These are phyloP conservation scores for Scotopteryx bipunctaria DNA, from an alignment of 2,888 invertebrate genomes.

Conservation along the genomic window DNA sequence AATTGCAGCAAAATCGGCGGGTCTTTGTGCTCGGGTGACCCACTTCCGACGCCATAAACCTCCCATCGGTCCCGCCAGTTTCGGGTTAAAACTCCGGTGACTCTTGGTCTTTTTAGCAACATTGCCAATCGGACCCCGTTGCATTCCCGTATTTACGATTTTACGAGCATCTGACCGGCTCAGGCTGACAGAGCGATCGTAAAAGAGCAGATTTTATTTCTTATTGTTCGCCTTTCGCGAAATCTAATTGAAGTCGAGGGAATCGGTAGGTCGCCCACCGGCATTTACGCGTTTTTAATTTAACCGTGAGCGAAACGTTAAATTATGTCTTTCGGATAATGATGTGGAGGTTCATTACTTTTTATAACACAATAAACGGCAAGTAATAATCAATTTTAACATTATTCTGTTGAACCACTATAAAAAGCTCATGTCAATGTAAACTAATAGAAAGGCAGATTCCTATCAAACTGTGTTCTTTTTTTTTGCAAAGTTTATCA, in stretches of 20 bases:
- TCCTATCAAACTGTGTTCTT: background rate
- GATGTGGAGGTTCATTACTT: constrained; percentile 67
- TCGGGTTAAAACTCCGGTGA: constrained; percentile 57
- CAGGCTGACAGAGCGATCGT: constrained; percentile 72
- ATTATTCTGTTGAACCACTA: background rate
- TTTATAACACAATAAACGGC: constrained; percentile 67
- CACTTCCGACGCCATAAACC: constrained; percentile 69
- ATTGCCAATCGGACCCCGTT: constrained; percentile 58
- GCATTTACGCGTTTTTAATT: constrained; percentile 79
- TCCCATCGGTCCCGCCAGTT: constrained; percentile 66
- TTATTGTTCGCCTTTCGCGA: constrained; percentile 82
- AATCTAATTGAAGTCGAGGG: constrained; percentile 74
- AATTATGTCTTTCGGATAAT: constrained; percentile 66
- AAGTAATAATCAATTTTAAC: constrained; percentile 12
- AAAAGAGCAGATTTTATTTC: constrained; percentile 80
- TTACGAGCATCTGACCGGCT: constrained; percentile 64
- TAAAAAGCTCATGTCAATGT: no score
- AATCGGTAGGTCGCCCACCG: constrained; percentile 54
- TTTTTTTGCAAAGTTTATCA: no score
- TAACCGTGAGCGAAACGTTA: constrained; percentile 65
- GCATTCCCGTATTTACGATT: constrained; percentile 61
- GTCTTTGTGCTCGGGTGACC: constrained; percentile 63
- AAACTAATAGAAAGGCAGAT: background rate
- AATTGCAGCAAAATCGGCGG: constrained; percentile 36
- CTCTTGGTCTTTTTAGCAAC: constrained; percentile 67